Evolutionary conservation across 2,797 vertebrate genomes (phyloP), one percentile per base, ranked within the genome.

Genomic region (Esox lucius): DNA sequence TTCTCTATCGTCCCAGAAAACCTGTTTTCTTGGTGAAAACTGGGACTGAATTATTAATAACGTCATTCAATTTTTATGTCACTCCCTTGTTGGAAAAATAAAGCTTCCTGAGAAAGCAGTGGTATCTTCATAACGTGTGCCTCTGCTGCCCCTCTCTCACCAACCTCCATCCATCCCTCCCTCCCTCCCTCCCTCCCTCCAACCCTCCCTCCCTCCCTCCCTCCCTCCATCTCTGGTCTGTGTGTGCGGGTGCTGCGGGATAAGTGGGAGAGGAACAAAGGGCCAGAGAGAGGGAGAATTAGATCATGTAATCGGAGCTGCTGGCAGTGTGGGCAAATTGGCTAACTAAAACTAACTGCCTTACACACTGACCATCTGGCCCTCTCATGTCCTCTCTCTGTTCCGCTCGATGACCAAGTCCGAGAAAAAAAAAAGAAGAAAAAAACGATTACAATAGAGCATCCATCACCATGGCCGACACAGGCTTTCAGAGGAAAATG

Each of bases 11-110:
- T 91, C 87, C 86, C 82, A 88, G 83, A 91, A 93, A 93, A 91
- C 84, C 87, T 75, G 85, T 91, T 93, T 94, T 92, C 90, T 88
- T 72, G 76, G 84, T 86, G 87, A 92, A 92, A 92, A 91, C 85
- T 83, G 85, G 83, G 22, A 26, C 85, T 94, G 91, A 94, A 94
- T 94, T 92, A 94, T 95, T 94, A 90, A 95, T 93, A 84, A 68
- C 85, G 85, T 92, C 92, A 92, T 94, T 93, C 90, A 93, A 93
- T 91, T 92, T 93, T 93, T 88, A 94, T 93, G 89, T 86, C 75
- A 77, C 86, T 90, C 89, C 91, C 86, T 84, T 86, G 81, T 80
- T 86, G 83, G 84, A 91, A 90, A 92, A 91, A 85, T 83, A 80
- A 81, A 79, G 84, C 87, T 90, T 92, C 92, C 91, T 89, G 83